A percentile compares a stretch with the other conserved stretches of the same genome.
Evolutionary conservation across 2,113 vertebrate genomes (phyloP).

Genomic region (Oryzias celebensis): DNA sequence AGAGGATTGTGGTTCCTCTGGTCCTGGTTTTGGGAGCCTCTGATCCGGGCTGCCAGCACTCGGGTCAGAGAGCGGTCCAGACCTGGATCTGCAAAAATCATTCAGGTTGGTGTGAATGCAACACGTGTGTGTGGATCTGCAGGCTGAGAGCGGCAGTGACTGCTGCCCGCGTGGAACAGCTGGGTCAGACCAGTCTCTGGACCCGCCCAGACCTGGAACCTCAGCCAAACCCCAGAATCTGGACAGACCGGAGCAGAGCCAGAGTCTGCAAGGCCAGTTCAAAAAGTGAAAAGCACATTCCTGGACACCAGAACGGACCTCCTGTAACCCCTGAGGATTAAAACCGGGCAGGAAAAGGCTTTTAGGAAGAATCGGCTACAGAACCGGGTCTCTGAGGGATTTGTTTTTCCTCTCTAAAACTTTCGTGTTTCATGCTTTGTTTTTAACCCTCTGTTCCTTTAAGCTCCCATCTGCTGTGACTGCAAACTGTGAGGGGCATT

Average conservation of each 20-base stretch:
- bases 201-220: constrained; percentile 57
- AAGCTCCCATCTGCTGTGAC: too few species aligned
- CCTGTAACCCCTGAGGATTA: neutral
- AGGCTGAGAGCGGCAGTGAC: constrained; percentile 41
- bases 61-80: too few species aligned
- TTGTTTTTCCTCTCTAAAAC: too few species aligned
- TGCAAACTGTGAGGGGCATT: too few species aligned
- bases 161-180: constrained; percentile 20
- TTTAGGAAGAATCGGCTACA: neutral
- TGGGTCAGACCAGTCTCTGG: constrained; percentile 29
- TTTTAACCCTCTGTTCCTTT: too few species aligned
- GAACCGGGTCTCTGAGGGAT: neutral
- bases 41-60: too few species aligned
- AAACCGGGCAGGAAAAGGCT: neutral
- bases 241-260: constrained; percentile 28
- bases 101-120: too few species aligned
- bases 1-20: too few species aligned
- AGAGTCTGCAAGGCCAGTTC: constrained; percentile 13
- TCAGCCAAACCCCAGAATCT: constrained; percentile 47
- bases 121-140: constrained; percentile 17
- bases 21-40: too few species aligned
- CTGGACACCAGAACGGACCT: constrained; percentile 16
- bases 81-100: too few species aligned
- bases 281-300: constrained; percentile 25
- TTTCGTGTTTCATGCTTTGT: too few species aligned